Evolutionary conservation across 2,888 invertebrate species (phyloP), one percentile per base, ranked within the genome.

Genomic region (Lycaena phlaeas): DNA sequence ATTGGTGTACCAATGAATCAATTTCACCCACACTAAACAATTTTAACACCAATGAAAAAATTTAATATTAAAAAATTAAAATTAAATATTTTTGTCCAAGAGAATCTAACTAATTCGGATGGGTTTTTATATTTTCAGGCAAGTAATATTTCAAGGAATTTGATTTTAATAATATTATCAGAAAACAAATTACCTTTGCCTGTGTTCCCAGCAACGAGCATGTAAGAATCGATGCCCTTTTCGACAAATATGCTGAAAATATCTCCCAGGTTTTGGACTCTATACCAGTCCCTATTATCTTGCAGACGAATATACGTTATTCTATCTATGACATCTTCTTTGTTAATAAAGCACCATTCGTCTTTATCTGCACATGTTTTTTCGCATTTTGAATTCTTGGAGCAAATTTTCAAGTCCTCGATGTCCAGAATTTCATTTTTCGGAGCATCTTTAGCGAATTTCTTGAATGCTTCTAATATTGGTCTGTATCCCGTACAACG

Each of bases 401-500:
- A 42, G 27, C 61, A 57, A 7, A 53, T 36, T 18, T 51, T 49
- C 5, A 71, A 44, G 34, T 73, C 66, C 57, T 73, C 71, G 11
- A 72, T 68, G 34, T 74, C 72, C 2, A 30, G 27, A 2, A 71
- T 29, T 7, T 50, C 38, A 0, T 51, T 44, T 37, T 59, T 54
- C 0, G 65, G 61, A 2, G 78, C 71, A 50, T 87, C 87, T 38
- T 55, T 69, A 2, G 86, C 86, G 36, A 89, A 77, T 0, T 86
- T 85, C 54, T 89, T 89, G 59, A 90, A 89, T 1, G 88, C 88
- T 43, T 89, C 85, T 2, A 87, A 45, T 28, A 90, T 90, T 1
- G 90, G 85, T 34, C 89, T 68, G 53, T 89, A 90, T 1, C 90
- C 90, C 1, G 92, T 92, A 54, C 92, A 92, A 26, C 92, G 81